A percentile compares a stretch with the other conserved stretches of the same genome.
Evolutionary conservation across 2,113 vertebrate species (phyloP).

Genomic region (Thalassarche chlororhynchos): DNA sequence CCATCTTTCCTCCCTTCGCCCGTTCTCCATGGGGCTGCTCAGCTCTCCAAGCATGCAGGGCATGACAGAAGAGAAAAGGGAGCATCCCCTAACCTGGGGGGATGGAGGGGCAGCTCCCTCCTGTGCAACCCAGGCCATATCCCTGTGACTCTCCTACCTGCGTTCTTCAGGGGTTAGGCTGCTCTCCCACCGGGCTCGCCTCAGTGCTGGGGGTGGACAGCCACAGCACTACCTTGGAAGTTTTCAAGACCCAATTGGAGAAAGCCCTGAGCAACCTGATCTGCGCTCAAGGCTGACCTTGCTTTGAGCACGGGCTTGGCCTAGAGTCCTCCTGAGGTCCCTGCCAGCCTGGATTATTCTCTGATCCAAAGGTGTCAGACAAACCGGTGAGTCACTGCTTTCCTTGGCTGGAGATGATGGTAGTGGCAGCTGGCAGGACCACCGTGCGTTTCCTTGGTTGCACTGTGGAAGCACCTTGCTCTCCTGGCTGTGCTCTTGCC

Average conservation of each 20-base stretch:
- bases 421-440: not conserved
- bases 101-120: not conserved
- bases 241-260: not conserved
- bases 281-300: not conserved
- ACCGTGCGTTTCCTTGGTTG: not conserved
- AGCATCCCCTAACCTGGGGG: not conserved
- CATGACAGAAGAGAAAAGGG: not conserved
- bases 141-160: not conserved
- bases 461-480: not conserved
- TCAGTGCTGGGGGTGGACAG: not conserved
- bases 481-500: not conserved
- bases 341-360: not conserved
- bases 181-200: not conserved
- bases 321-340: not conserved
- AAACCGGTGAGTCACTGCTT: not conserved
- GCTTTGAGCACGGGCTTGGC: not conserved
- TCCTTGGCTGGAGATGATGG: not conserved
- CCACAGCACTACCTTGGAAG: not conserved
- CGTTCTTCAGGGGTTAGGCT: not conserved
- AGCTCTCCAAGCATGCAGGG: not conserved
- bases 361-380: not conserved
- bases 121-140: not conserved
- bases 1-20: not conserved
- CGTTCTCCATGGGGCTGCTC: not conserved
- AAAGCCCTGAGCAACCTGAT: not conserved